Conservation (phyloP, 2,797 vertebrate species). For the Ibycter americanus region DNA sequence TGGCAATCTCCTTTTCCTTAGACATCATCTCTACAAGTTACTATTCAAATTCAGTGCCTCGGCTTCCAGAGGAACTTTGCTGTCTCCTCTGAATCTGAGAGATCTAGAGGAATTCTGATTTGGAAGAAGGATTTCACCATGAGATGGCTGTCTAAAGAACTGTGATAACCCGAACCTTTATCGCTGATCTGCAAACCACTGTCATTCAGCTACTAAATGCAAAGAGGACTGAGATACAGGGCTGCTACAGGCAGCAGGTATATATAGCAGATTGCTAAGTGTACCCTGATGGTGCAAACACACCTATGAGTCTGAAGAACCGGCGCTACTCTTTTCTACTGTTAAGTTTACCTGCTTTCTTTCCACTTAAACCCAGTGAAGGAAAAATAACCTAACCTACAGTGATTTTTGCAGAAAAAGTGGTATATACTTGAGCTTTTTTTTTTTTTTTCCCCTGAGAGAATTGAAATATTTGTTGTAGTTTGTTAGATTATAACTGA, state of each 20-base stretch:
- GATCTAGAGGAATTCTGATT: not conserved
- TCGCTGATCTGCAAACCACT: fast-evolving
- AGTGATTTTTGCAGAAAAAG: not conserved
- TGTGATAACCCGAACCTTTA: not conserved
- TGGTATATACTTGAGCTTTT: not conserved
- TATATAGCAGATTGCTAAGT: not conserved
- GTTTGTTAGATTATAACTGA: not conserved
- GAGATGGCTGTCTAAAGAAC: not conserved
- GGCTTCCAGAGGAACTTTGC: not conserved
- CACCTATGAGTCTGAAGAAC: not conserved
- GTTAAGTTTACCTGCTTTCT: not conserved
- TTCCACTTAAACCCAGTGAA: not conserved
- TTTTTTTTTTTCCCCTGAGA: not conserved
- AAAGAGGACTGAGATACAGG: not conserved
- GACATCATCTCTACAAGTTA: not conserved
- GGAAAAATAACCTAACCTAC: not conserved
- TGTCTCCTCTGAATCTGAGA: not conserved
- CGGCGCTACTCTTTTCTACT: not conserved
- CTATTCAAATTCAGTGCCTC: not conserved
- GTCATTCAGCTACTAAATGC: not conserved
- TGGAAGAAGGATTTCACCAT: not conserved
- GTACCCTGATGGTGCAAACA: not conserved
- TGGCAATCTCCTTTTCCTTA: not conserved
- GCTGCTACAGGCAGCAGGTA: not conserved
- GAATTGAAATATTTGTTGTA: not conserved